phyloP scores from a whole-genome alignment of 64 coral and sea anemone genomes.

The Anthopleura sola region DNA sequence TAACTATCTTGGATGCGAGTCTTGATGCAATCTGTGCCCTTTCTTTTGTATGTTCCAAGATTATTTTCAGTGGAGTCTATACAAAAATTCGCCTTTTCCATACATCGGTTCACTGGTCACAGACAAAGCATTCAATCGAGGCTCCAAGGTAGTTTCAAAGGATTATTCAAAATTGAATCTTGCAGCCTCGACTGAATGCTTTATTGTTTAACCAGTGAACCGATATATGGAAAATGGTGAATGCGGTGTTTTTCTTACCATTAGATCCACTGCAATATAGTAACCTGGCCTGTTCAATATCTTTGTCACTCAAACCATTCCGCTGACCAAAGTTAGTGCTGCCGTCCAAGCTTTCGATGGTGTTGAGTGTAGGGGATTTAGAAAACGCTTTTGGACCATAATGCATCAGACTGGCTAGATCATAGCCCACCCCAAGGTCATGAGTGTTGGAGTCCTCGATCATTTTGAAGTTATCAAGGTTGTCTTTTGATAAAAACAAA shows the following conservation, averaged over 20 bases:
- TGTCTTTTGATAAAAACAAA: not conserved
- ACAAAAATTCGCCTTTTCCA: too few relatives aligned
- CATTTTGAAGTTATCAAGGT: not conserved
- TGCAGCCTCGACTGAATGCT: too few relatives aligned
- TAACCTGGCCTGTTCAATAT: constrained; percentile 21
- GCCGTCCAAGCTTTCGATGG: not conserved
- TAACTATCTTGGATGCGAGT: too few relatives aligned
- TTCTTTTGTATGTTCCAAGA: too few relatives aligned
- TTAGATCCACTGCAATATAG: not conserved
- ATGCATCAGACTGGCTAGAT: constrained; percentile 24
- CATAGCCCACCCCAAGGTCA: not conserved
- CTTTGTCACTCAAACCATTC: constrained; percentile 24
- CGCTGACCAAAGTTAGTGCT: constrained; percentile 30
- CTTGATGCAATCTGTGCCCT: too few relatives aligned
- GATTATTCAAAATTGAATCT: too few relatives aligned
- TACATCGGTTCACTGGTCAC: too few relatives aligned
- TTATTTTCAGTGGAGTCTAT: too few relatives aligned
- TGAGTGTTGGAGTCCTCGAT: not conserved
- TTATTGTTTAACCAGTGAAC: too few relatives aligned
- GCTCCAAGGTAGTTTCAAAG: too few relatives aligned
- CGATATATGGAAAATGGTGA: too few relatives aligned
- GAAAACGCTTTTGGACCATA: constrained; percentile 16
- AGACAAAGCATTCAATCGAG: too few relatives aligned
- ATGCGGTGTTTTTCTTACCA: not conserved
- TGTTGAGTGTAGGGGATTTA: not conserved